Base-by-base conservation (phyloP, 2,113 vertebrate species). In the Corythaixoides concolor region DNA sequence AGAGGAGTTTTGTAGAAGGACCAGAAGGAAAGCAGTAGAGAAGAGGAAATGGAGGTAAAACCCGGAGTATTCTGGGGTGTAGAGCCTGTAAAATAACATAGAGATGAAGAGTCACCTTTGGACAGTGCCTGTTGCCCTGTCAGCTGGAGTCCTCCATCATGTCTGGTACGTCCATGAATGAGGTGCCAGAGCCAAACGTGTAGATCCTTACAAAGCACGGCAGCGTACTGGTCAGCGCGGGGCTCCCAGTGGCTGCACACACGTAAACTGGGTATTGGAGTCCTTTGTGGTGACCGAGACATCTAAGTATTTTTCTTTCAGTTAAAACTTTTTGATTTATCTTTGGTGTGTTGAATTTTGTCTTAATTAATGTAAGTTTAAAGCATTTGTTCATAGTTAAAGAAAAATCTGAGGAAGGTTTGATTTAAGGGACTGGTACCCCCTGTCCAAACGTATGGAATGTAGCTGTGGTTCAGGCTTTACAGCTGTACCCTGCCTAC, bases 141-240 rank as follows among this genome's bases (percentile, higher is more conserved):
- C 14, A 53, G 69, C 56, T 20, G 5, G 15, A 80, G 55, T 14
- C 11, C 3, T 56, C 30, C 6, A 3, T 45, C 5, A 4, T 0
- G 1, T 15, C 27, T 35, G n/a, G 7, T 8, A 9, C 2, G 1
- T 21, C 53, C 12, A 1, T 3, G 26, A 37, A 30, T 14, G 11
- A 23, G 41, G 6, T 20, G 24, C 21, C 3, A 6, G 24, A 55
- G 74, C 32, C 47, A 60, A 9, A 39, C 12, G 26, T 19, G 30
- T 28, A 59, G 30, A 5, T 43, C 24, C 15, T 56, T 17, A 5
- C 28, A 21, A 9, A 19, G 32, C 15, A 5, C 81, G 70, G 3
- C 8, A 6, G 43, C 0, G 2, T 23, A 3, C 15, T 16, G 26
- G 5, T 60, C 43, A 21, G 19, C 3, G 19, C 4, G 52, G 33